These are phyloP conservation scores for Crotalus horridus DNA, from an alignment of 2,113 vertebrate genomes.

Conservation along the genomic window DNA sequence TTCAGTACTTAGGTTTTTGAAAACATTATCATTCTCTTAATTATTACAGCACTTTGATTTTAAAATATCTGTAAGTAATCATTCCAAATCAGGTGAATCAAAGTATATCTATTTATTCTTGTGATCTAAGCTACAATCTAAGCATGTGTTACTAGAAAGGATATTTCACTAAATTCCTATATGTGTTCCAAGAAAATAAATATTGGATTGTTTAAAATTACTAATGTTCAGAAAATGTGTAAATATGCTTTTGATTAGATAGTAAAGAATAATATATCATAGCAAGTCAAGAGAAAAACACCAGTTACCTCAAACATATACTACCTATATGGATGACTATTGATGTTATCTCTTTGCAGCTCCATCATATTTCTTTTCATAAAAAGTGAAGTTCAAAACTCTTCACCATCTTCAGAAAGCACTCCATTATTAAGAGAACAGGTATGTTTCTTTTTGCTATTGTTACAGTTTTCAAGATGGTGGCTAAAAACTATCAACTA, in stretches of 20 bases:
- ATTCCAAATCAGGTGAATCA: background rate
- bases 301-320: background rate
- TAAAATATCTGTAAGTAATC: background rate
- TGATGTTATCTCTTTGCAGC: constrained; percentile 69
- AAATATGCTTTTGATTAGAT: too few species aligned
- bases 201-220: background rate
- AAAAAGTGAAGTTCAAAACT: constrained; percentile 76
- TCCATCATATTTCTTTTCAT: constrained; percentile 88
- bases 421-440: constrained; percentile 75
- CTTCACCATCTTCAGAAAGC: constrained; percentile 57
- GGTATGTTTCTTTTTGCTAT: constrained; percentile 68
- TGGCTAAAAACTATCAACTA: background rate
- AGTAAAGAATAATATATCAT: background rate
- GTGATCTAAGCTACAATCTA: background rate
- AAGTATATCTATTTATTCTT: background rate
- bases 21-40: background rate
- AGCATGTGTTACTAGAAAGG: background rate
- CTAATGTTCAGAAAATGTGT: background rate
- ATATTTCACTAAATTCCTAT: background rate
- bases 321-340: background rate
- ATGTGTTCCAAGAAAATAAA: background rate
- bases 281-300: background rate
- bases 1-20: constrained; percentile 80
- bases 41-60: background rate
- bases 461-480: constrained; percentile 20